Base-by-base conservation (phyloP, 2,113 vertebrate genomes). In the Pygoscelis antarcticus region DNA sequence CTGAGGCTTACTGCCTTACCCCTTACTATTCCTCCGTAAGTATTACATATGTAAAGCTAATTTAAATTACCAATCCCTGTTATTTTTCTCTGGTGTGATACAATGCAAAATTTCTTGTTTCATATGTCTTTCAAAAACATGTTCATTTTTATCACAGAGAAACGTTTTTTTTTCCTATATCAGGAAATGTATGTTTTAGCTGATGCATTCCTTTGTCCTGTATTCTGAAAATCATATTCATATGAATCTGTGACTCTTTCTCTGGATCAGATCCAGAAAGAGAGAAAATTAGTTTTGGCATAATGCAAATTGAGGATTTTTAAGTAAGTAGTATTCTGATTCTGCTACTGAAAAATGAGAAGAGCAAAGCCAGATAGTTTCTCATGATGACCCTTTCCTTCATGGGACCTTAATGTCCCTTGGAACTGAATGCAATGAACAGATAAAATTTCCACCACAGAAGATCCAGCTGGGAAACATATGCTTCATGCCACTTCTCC, bases 401-500 rank as follows among this genome's bases (percentile, higher is more conserved):
- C 57, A 51, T 25, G 30, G 34, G 30, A 93, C 76, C 51, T 62
- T 87, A 86, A 58, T 14, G 36, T 70, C 62, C 38, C 85, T 88
- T 83, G 64, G 58, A 93, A 91, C 52, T 60, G 26, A 95, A 78
- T 49, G 60, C n/a, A 89, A 58, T 54, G 82, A 95, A 77, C 46
- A 90, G 82, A 80, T 58, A 91, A 85, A 69, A 83, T 74, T 90
- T 86, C 74, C 21, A 32, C 51, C 16, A 54, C 26, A 70, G 76
- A 88, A 92, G 62, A 83, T 86, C 75, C 85, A 94, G 16, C 22
- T 77, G 71, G 75, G 58, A 88, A 92, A 26, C 75, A 86, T 88
- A 93, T 86, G 82, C 32, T 96, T 90, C 51, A 42, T 69, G 58
- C n/a, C 79, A 90, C 47, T 81, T 86, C 79, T 94, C 55, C 79